These are phyloP conservation scores for Xestia sexstrigata DNA, from an alignment of 2,888 invertebrate species.

Conservation along the genomic window DNA sequence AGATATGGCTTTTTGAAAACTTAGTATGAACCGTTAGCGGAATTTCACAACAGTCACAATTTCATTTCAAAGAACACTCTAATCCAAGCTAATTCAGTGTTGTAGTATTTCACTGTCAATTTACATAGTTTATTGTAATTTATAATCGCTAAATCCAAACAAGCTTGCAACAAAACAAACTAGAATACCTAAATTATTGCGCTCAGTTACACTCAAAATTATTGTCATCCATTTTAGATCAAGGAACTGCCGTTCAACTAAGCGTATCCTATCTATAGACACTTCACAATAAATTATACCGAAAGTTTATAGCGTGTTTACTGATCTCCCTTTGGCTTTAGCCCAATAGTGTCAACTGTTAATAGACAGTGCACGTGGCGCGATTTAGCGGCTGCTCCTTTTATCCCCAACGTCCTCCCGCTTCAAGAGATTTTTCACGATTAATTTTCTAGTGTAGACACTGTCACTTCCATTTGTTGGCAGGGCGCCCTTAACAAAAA, in stretches of 20 bases:
- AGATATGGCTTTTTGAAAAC: conserved; percentile 27
- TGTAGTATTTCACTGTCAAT: conserved; percentile 30
- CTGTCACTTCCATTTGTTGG: conserved; percentile 89
- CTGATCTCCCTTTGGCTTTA: conserved; percentile 80
- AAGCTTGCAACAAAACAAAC: conserved; percentile 38
- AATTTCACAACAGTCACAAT: background rate
- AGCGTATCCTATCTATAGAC: conserved; percentile 64
- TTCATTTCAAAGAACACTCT: background rate
- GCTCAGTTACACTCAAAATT: conserved; percentile 37
- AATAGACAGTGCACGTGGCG: conserved; percentile 88
- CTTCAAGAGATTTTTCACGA: conserved; percentile 88
- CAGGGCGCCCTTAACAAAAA: conserved; percentile 88
- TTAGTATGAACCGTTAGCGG: too few species aligned
- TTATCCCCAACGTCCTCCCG: conserved; percentile 75
- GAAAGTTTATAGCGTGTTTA: conserved; percentile 69
- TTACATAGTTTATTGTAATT: conserved; percentile 34
- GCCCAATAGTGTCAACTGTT: conserved; percentile 87
- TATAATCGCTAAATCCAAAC: conserved; percentile 30
- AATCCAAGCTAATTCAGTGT: conserved; percentile 3
- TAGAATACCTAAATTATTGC: conserved; percentile 38
- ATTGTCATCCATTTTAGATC: conserved; percentile 57
- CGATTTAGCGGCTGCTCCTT: conserved; percentile 83
- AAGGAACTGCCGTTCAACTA: conserved; percentile 60
- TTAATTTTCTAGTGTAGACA: conserved; percentile 86
- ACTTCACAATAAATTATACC: conserved; percentile 68